phyloP scores from a whole-genome alignment of 2,888 invertebrate genomes.

The Machimus atricapillus region DNA sequence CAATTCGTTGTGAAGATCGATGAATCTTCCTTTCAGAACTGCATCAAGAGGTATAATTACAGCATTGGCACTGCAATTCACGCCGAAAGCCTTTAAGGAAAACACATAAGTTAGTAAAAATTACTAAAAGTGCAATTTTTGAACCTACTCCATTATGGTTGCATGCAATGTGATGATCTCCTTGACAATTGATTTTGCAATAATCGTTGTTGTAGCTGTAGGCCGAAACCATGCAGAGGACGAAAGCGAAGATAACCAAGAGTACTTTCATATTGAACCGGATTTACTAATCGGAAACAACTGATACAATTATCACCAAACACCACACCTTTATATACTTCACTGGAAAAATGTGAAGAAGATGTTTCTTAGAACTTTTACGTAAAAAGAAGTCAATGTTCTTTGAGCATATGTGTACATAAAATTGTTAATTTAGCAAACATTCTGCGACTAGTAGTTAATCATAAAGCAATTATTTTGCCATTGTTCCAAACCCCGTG shows the following conservation, averaged over 20 bases:
- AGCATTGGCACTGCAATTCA: background rate
- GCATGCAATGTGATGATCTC: background rate
- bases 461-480: background rate
- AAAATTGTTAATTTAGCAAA: background rate
- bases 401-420: background rate
- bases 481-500: background rate
- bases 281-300: background rate
- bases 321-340: background rate
- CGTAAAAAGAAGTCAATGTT: background rate
- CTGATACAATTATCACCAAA: background rate
- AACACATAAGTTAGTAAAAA: background rate
- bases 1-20: conserved; percentile 47
- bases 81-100: background rate
- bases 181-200: background rate
- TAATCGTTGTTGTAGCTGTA: background rate
- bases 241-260: background rate
- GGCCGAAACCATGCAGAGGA: background rate
- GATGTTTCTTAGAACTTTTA: background rate
- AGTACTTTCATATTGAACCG: background rate
- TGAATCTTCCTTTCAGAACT: background rate
- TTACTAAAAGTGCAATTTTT: background rate
- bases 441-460: background rate
- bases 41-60: background rate
- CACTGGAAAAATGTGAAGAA: background rate
- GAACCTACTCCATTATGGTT: background rate